A percentile compares a stretch with the other conserved stretches of the same genome.
These are phyloP conservation scores for Tetraneura akinire DNA, from an alignment of 1,140 invertebrate genomes.

Conservation along the genomic window DNA sequence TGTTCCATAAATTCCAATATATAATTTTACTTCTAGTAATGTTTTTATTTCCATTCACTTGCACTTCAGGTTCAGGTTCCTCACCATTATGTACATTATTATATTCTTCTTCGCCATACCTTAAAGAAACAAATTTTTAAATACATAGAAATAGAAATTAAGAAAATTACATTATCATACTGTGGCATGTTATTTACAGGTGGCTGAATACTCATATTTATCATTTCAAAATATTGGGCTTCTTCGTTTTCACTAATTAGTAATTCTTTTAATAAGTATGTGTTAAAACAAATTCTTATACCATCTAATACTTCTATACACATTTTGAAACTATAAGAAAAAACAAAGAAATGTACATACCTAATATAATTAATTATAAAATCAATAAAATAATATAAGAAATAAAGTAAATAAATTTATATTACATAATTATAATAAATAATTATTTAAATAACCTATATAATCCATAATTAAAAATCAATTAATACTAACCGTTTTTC, in stretches of 20 bases:
- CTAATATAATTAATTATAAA: neutral
- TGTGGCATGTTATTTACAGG: conserved; percentile 1
- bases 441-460: neutral
- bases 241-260: conserved; percentile 17
- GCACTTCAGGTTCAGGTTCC: neutral
- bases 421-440: no score
- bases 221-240: conserved; percentile 38
- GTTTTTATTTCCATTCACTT: conserved; percentile 30
- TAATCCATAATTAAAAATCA: neutral
- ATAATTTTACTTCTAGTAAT: neutral
- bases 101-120: neutral
- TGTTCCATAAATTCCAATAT: no score
- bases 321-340: conserved; percentile 23
- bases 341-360: neutral
- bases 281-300: conserved; percentile 32
- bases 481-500: conserved; percentile 38
- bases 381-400: no score
- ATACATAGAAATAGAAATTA: neutral
- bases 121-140: neutral
- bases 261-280: neutral
- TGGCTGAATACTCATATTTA: conserved; percentile 12
- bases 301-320: conserved; percentile 43
- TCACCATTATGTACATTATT: neutral
- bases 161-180: conserved; percentile 1
- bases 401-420: no score